Conservation (phyloP, 1,140 invertebrate genomes). For the Drosophila fuyamai region DNA sequence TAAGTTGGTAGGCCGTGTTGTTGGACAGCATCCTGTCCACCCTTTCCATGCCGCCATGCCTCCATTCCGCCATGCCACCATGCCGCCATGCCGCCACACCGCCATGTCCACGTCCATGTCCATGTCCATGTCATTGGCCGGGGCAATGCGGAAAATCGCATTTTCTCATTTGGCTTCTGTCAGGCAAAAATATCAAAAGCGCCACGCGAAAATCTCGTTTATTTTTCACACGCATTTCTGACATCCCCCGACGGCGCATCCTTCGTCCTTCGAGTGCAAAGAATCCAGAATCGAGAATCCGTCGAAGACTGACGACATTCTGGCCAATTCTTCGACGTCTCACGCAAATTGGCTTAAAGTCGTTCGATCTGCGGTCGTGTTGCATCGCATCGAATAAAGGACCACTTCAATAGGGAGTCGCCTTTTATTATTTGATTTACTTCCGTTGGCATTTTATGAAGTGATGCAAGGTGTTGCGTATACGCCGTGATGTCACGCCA, state of each 20-base stretch:
- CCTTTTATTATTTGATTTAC: slow-evolving; percentile 27
- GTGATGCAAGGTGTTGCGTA: slow-evolving; percentile 10
- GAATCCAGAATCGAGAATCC: slow-evolving; percentile 1
- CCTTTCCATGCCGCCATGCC: slow-evolving; percentile 16
- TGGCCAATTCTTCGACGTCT: slow-evolving; percentile 9
- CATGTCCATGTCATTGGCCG: slow-evolving; percentile 78
- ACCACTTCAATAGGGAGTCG: slow-evolving; percentile 17
- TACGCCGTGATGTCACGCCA: slow-evolving; percentile 10
- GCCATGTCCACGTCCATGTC: slow-evolving; percentile 68
- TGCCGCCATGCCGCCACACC: slow-evolving; percentile 1
- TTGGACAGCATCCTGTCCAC: slow-evolving; percentile 62
- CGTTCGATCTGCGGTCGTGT: slow-evolving; percentile 30
- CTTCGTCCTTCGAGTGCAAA: not conserved
- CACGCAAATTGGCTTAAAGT: slow-evolving; percentile 40
- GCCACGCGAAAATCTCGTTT: slow-evolving; percentile 80
- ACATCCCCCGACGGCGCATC: slow-evolving; percentile 39
- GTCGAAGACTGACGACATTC: not conserved
- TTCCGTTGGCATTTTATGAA: slow-evolving; percentile 19
- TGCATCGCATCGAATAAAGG: slow-evolving; percentile 31
- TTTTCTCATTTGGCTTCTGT: slow-evolving; percentile 83
- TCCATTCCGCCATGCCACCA: not conserved
- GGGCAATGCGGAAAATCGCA: slow-evolving; percentile 82
- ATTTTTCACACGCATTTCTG: slow-evolving; percentile 82
- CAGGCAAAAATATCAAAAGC: slow-evolving; percentile 83
- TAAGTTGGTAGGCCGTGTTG: slow-evolving; percentile 75